Base-by-base conservation (phyloP, 2,113 vertebrate species). In the Proteles cristata region DNA sequence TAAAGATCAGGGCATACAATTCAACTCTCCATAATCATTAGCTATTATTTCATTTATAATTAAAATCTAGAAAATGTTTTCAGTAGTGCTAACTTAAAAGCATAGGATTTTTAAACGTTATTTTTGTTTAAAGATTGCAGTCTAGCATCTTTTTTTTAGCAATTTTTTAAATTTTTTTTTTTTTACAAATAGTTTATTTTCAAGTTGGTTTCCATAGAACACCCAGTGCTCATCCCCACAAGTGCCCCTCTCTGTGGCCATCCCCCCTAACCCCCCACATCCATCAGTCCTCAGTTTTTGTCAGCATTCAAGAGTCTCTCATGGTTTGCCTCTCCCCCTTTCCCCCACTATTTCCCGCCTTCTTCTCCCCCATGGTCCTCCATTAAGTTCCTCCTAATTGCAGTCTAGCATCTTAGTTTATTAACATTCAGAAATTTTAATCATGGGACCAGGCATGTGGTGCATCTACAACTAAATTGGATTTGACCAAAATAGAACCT, bases 401-500 rank as follows among this genome's bases (percentile, higher is more conserved):
- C 8, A 84, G 33, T 63, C 45, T 91, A 83, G 21, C 31, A 79
- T 79, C 74, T 87, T 43, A 87, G 74, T 23, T 86, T 89, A 86
- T 15, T 92, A 6, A 74, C 17, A 87, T 69, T 96, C 92, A 74
- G 92, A 86, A 95, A 95, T 66, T 93, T 93, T 92, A 96, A 93
- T 95, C 81, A 69, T 14, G 66, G 39, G 25, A 28, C 45, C 76
- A 90, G 31, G 35, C 50, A 25, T 53, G 48, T 89, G 43, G 28
- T 21, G 0, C 33, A 68, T 39, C n/a, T 45, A 71, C 88, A 85
- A 94, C 80, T 88, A 88, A 96, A 95, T 23, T 96, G 85, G 73
- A 95, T 93, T 91, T 55, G n/a, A 58, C 85, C 77, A 96, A 96
- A 96, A 97, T 90, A 97, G 97, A 96, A 66, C 69, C 35, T 95